Evolutionary conservation across 2,888 invertebrate species (phyloP), one percentile per base, ranked within the genome.

Genomic region (Aphrophora alni): DNA sequence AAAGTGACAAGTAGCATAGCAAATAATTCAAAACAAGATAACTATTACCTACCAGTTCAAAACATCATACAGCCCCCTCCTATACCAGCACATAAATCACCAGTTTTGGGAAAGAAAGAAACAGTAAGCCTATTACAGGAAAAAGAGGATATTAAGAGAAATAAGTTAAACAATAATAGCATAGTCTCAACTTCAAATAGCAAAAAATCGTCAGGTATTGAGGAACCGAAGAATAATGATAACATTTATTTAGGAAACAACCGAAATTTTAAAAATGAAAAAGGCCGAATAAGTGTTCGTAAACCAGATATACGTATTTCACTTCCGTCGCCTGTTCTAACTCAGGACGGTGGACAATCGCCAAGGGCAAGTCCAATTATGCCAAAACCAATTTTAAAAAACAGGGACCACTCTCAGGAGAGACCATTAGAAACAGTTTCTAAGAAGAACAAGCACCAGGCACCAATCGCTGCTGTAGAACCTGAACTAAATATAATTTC

Each of bases 341-440:
- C 75, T 28, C 75, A 77, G 12, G 81, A 81, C 25, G 78, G 70
- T 68, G 28, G 78, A 70, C 75, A 78, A 51, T 38, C 75, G 25
- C 78, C 78, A 14, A 78, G 71, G 21, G 59, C 75, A 7, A 81
- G 74, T 86, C 1, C 87, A 87, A 92, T 93, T 86, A 88, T 93
- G 38, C 95, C 95, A 0, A 95, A 95, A 87, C 95, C 95, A 0
- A 95, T 95, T 85, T 87, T 95, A 17, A 95, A 95, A 86, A 90
- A 91, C 10, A 80, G 83, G 28, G 84, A 84, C 25, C 71, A 38
- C 17, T 76, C 80, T 71, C 73, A 80, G 73, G 82, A 82, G 38
- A 76, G 76, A 70, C 17, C n/a, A 5, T 38, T 75, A 21, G 27
- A 74, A 7, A 14, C n/a, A 12, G 33, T 68, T 17, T 70, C 44